phyloP scores from a whole-genome alignment of 1,140 invertebrate species.

The Drosophila quadrilineata region DNA sequence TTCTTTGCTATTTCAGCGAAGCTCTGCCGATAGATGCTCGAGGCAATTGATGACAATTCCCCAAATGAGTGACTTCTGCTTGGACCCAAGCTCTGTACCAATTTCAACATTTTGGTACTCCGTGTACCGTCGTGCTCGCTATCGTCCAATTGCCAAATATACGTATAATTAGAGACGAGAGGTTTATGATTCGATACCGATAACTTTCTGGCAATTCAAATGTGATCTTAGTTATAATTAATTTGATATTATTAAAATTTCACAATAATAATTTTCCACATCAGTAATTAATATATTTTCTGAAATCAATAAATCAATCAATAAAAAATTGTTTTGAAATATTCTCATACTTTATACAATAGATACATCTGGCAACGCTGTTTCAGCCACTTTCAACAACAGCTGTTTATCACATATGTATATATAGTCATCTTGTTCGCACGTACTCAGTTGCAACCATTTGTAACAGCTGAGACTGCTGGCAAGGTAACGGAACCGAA shows the following conservation, averaged over 20 bases:
- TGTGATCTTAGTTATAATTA: background rate
- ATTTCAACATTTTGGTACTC: constrained; percentile 40
- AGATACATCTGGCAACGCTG: background rate
- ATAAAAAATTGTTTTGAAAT: too few relatives aligned
- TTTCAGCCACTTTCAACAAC: background rate
- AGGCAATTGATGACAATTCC: background rate
- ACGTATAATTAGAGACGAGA: background rate
- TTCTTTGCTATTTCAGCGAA: constrained; percentile 11
- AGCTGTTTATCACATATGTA: too few relatives aligned
- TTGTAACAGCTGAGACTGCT: constrained; percentile 8
- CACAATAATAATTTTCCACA: too few relatives aligned
- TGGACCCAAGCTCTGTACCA: constrained; percentile 10
- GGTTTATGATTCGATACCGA: background rate
- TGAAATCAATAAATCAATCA: too few relatives aligned
- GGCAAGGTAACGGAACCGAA: constrained; percentile 21
- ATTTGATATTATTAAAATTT: background rate
- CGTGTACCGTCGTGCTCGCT: too few relatives aligned
- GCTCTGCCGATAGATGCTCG: constrained; percentile 18
- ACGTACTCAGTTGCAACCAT: background rate
- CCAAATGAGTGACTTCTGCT: background rate
- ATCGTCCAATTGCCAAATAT: background rate
- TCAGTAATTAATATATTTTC: too few relatives aligned
- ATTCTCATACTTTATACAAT: too few relatives aligned
- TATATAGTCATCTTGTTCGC: background rate
- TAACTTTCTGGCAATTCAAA: too few relatives aligned